Conservation (phyloP, 2,888 invertebrate genomes). For the Druceiella hillmani region DNA sequence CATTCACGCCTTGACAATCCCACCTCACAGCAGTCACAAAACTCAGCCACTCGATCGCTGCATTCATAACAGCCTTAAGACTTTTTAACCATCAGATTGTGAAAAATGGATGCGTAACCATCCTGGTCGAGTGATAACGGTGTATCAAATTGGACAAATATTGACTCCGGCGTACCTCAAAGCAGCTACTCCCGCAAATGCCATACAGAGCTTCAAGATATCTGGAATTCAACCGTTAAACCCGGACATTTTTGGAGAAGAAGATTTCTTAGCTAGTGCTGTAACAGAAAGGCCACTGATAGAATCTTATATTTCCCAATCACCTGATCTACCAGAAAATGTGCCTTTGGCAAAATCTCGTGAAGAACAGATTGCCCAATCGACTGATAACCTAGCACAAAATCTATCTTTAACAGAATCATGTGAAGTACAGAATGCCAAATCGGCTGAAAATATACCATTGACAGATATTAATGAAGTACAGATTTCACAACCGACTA, state of each 20-base stretch:
- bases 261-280: slow-evolving; percentile 16
- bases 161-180: slow-evolving; percentile 8
- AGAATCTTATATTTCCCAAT: slow-evolving; percentile 5
- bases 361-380: background rate
- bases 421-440: no score
- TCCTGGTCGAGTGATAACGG: slow-evolving; percentile 22
- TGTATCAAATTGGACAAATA: slow-evolving; percentile 16
- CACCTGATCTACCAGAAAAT: slow-evolving; percentile 2
- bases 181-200: slow-evolving; percentile 13
- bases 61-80: slow-evolving; percentile 17
- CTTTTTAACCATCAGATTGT: slow-evolving; percentile 19
- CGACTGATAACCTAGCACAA: background rate
- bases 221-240: slow-evolving; percentile 19
- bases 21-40: no score
- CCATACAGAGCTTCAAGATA: slow-evolving; percentile 13
- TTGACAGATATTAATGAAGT: no score
- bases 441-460: no score
- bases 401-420: no score
- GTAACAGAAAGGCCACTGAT: slow-evolving; percentile 16
- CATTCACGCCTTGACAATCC: slow-evolving; percentile 5
- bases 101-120: slow-evolving; percentile 24
- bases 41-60: slow-evolving; percentile 3
- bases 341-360: background rate
- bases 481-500: slow-evolving; percentile 5
- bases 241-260: slow-evolving; percentile 20